phyloP scores from a whole-genome alignment of 2,888 invertebrate genomes.

The Dasysyrphus tricinctus region DNA sequence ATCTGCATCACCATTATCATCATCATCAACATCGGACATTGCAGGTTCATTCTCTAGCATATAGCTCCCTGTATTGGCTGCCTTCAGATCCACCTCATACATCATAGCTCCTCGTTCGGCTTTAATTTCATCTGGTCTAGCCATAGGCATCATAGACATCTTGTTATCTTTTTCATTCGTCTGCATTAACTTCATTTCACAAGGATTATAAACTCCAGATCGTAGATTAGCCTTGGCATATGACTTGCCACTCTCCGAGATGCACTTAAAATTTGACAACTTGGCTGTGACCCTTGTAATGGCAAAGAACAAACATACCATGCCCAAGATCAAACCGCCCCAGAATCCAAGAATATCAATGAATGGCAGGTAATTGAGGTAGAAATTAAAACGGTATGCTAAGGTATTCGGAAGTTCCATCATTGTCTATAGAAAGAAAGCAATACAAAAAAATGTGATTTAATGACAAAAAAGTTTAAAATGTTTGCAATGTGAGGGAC shows the following conservation, averaged over 20 bases:
- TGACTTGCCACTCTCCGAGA: conserved; percentile 78
- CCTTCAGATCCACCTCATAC: conserved; percentile 62
- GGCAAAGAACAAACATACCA: conserved; percentile 79
- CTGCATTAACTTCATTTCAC: conserved; percentile 80
- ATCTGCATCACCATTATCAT: conserved; percentile 21
- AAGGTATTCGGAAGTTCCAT: conserved; percentile 87
- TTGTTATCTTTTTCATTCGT: conserved; percentile 76
- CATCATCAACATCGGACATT: conserved; percentile 52
- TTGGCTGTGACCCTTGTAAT: conserved; percentile 81
- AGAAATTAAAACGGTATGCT: conserved; percentile 88
- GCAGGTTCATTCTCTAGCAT: conserved; percentile 59
- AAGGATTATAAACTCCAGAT: conserved; percentile 80
- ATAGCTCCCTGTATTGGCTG: conserved; percentile 33
- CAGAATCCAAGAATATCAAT: conserved; percentile 84
- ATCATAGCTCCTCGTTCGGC: conserved; percentile 70
- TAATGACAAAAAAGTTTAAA: not conserved
- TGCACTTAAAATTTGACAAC: conserved; percentile 79
- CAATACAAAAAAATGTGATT: conserved; percentile 13
- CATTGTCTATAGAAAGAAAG: conserved; percentile 86
- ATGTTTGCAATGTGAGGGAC: not conserved
- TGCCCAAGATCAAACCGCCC: conserved; percentile 79
- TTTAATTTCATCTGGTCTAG: conserved; percentile 70
- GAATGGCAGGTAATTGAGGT: conserved; percentile 89
- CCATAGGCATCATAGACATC: conserved; percentile 32
- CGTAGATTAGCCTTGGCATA: conserved; percentile 79